phyloP scores from a whole-genome alignment of 2,113 vertebrate species.

The Pelusios castaneus region DNA sequence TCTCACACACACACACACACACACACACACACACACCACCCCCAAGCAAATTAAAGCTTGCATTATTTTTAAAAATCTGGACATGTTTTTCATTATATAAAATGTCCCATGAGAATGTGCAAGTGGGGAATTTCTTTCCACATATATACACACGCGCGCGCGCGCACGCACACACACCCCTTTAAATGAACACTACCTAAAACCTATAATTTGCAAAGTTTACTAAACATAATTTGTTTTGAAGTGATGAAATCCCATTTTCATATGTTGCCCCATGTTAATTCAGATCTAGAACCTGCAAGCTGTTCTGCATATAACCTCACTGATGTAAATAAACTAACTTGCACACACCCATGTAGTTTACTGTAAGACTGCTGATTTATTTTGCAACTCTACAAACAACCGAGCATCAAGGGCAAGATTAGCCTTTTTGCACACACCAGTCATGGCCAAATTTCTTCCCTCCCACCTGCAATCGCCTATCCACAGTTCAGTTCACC shows the following conservation, averaged over 20 bases:
- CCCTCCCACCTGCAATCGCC: not conserved
- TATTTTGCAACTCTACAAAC: not conserved
- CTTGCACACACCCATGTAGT: not conserved
- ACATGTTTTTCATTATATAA: not conserved
- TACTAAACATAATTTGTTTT: not conserved
- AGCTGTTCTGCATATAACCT: not conserved
- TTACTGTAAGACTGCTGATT: not conserved
- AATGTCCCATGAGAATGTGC: fast-evolving
- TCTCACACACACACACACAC: not conserved
- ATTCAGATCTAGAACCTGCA: not conserved
- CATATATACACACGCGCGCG: no score
- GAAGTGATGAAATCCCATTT: not conserved
- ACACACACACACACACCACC: no score
- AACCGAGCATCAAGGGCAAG: not conserved
- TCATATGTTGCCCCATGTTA: not conserved
- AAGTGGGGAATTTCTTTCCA: not conserved
- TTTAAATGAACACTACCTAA: fast-evolving
- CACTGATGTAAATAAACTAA: not conserved
- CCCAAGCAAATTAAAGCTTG: not conserved
- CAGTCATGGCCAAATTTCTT: not conserved
- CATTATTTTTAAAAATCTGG: not conserved
- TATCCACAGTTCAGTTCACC: not conserved
- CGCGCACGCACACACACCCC: no score
- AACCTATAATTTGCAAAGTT: not conserved
- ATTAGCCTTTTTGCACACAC: not conserved